A percentile compares a stretch with the other conserved stretches of the same genome.
These are phyloP conservation scores for Apostichopus leukothele DNA, from an alignment of 53 echinoderm and acorn worm genomes.

Conservation along the genomic window DNA sequence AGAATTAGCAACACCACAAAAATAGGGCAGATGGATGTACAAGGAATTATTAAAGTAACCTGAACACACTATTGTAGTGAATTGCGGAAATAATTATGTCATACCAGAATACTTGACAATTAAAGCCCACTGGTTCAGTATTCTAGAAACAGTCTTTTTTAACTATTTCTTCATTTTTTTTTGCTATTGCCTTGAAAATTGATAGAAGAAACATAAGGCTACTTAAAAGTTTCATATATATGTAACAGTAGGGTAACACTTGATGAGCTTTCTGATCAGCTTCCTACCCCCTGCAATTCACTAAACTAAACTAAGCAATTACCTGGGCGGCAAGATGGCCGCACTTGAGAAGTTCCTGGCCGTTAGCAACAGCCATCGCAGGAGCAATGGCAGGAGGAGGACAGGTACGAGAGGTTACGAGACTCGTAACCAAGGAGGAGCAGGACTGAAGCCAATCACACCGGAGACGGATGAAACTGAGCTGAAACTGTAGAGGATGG, in stretches of 20 bases:
- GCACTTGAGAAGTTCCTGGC: slow-evolving; percentile 90
- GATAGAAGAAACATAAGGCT: no score
- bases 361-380: slow-evolving; percentile 91
- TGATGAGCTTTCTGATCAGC: not conserved
- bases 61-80: no score
- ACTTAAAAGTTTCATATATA: not conserved
- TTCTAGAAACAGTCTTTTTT: no score
- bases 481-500: slow-evolving; percentile 89
- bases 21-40: no score
- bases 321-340: slow-evolving; percentile 97
- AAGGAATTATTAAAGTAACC: no score
- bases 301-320: not conserved
- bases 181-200: no score
- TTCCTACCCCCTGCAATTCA: not conserved
- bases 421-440: slow-evolving; percentile 79
- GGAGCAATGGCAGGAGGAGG: slow-evolving; percentile 98
- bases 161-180: no score
- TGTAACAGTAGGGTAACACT: not conserved
- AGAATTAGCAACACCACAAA: no score
- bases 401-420: slow-evolving; percentile 85
- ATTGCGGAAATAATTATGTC: no score
- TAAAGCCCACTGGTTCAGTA: no score
- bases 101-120: no score
- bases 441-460: slow-evolving; percentile 89
- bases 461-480: slow-evolving; percentile 84